Evolutionary conservation across 1,140 invertebrate genomes (phyloP).

Genomic region (Yoshiicerus persimilis): DNA sequence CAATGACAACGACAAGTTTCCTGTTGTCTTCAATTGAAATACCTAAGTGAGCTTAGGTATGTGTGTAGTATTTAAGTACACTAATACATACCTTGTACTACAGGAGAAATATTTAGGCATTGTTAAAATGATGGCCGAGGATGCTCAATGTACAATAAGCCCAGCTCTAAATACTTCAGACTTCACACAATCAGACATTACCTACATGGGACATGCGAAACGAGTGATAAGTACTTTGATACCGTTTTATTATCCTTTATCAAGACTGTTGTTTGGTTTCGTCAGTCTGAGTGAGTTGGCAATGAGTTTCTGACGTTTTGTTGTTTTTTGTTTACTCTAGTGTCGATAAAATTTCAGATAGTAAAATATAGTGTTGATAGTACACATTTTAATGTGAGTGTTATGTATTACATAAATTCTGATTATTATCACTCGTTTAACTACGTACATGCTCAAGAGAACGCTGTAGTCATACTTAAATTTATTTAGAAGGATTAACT

Average conservation of each 20-base stretch:
- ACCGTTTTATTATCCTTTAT: constrained; percentile 14
- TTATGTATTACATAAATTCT: not conserved
- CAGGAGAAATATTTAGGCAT: not conserved
- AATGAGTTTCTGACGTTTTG: constrained; percentile 7
- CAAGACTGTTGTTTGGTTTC: not conserved
- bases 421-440: not conserved
- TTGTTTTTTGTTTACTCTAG: not conserved
- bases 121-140: not conserved
- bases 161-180: not conserved
- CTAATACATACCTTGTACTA: not conserved
- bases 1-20: constrained; percentile 4
- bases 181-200: constrained; percentile 4
- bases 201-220: not conserved
- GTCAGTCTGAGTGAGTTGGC: not conserved
- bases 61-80: not conserved
- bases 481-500: not conserved
- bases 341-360: not conserved
- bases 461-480: not conserved
- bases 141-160: no score
- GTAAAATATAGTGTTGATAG: not conserved
- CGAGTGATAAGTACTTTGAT: not conserved
- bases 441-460: not conserved
- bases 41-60: not conserved
- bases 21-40: constrained; percentile 11
- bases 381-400: not conserved